Evolutionary conservation across 2,113 vertebrate species (phyloP).

Genomic region (Gopherus evgoodei): DNA sequence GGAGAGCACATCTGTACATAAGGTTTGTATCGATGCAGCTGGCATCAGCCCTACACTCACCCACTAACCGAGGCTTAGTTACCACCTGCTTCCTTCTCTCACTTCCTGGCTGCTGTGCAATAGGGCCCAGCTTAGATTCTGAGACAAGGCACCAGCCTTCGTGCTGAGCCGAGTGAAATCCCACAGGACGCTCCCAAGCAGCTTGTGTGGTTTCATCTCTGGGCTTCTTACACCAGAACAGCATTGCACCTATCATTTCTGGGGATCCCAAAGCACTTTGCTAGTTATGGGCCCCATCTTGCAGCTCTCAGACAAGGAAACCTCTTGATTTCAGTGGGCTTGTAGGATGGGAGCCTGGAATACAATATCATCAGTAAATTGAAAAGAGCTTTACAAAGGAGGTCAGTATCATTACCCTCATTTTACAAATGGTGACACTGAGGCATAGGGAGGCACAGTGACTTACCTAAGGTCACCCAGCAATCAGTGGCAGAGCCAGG

Average conservation of each 20-base stretch:
- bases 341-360: not conserved
- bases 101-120: not conserved
- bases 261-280: not conserved
- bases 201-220: not conserved
- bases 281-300: not conserved
- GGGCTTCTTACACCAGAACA: rapidly evolving
- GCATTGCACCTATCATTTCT: not conserved
- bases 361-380: not conserved
- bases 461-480: not conserved
- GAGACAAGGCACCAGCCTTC: not conserved
- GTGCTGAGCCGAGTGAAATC: not conserved
- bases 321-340: rapidly evolving
- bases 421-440: not conserved
- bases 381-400: not conserved
- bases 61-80: not conserved
- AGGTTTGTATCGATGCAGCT: too few relatives aligned
- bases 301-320: rapidly evolving
- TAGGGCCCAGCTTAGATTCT: not conserved
- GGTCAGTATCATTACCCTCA: not conserved
- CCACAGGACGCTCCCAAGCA: not conserved
- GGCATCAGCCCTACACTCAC: too few relatives aligned
- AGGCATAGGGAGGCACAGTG: not conserved
- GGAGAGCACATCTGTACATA: not conserved
- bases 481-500: not conserved
- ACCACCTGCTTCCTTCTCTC: not conserved